These are phyloP conservation scores for Heliconius hortense DNA, from an alignment of 2,888 invertebrate species.

Conservation along the genomic window DNA sequence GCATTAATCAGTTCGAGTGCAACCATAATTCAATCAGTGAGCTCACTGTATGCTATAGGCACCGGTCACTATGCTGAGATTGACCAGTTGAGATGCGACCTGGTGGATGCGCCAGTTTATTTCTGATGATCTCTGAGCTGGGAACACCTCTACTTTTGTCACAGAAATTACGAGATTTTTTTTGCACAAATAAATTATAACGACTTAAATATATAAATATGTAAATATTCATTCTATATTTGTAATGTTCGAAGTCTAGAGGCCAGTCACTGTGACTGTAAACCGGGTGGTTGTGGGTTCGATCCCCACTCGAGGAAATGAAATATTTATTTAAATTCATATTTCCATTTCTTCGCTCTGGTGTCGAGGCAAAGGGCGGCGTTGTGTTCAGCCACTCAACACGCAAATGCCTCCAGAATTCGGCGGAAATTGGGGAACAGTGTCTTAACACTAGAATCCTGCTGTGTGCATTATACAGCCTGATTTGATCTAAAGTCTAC, in stretches of 20 bases:
- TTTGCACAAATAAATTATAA: background rate
- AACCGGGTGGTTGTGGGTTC: no score
- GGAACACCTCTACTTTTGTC: background rate
- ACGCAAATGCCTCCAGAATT: no score
- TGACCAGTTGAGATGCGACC: constrained; percentile 62
- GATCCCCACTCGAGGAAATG: no score
- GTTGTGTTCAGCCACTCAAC: no score
- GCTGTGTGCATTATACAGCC: no score
- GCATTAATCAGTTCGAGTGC: constrained; percentile 80
- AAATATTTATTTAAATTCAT: no score
- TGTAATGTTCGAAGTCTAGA: no score
- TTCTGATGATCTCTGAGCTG: constrained; percentile 1
- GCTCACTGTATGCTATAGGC: constrained; percentile 42
- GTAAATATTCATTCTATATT: background rate
- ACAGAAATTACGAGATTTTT: background rate
- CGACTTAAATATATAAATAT: background rate
- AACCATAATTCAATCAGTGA: constrained; percentile 78
- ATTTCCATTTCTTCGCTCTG: no score
- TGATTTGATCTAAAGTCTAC: background rate
- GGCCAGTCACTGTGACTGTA: no score
- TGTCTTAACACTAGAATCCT: no score
- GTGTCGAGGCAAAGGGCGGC: no score
- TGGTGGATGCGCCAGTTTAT: constrained; percentile 36
- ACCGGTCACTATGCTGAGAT: constrained; percentile 64
- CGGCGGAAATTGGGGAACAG: no score